phyloP scores from a whole-genome alignment of 2,797 vertebrate species.

The Scolopax rusticola region DNA sequence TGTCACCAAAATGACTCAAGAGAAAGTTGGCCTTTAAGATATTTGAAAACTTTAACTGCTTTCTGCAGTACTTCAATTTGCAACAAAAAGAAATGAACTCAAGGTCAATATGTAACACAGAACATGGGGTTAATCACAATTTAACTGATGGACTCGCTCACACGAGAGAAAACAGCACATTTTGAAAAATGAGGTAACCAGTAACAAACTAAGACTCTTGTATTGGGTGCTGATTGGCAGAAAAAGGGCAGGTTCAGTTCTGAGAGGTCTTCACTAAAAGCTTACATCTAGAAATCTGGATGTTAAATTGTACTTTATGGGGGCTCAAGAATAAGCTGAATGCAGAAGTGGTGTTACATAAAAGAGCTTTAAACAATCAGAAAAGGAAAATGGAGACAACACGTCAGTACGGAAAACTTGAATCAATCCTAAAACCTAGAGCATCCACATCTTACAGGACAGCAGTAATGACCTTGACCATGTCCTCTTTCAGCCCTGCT shows the following conservation, averaged over 20 bases:
- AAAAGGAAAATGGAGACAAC: not conserved
- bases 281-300: not conserved
- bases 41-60: not conserved
- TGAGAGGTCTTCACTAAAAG: not conserved
- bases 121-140: not conserved
- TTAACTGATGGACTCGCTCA: not conserved
- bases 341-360: not conserved
- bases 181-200: not conserved
- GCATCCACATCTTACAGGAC: not conserved
- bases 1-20: not conserved
- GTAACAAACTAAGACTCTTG: not conserved
- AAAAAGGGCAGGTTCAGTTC: not conserved
- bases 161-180: not conserved
- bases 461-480: not conserved
- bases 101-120: not conserved
- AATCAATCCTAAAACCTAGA: not conserved
- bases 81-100: not conserved
- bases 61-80: not conserved
- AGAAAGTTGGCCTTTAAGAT: not conserved
- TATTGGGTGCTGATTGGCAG: not conserved
- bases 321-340: not conserved
- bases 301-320: not conserved
- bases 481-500: not conserved
- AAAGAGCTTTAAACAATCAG: not conserved
- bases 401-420: not conserved